phyloP scores from a whole-genome alignment of 2,797 vertebrate genomes.

The Microchirus variegatus region DNA sequence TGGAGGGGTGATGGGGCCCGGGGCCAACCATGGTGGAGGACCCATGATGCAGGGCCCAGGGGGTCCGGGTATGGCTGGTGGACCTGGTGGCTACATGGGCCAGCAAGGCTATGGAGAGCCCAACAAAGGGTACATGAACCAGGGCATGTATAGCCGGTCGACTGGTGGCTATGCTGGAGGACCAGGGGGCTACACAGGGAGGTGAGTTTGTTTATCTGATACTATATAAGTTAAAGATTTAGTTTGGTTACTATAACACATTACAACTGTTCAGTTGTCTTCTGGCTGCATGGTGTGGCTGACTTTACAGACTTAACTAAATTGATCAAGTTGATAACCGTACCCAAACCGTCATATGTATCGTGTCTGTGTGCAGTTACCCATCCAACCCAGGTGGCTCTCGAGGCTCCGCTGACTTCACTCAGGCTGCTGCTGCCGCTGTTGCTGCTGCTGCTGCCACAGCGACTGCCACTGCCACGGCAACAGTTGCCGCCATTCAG shows the following conservation, averaged over 20 bases:
- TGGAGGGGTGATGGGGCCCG: constrained; percentile 89
- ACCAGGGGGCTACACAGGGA: constrained; percentile 67
- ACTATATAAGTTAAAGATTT: neutral
- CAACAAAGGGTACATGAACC: constrained; percentile 87
- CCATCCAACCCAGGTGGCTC: constrained; percentile 80
- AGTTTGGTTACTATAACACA: no score
- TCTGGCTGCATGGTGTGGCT: no score
- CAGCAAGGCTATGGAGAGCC: constrained; percentile 88
- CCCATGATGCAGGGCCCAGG: constrained; percentile 86
- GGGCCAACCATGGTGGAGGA: constrained; percentile 82
- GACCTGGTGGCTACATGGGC: constrained; percentile 83
- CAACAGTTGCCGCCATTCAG: constrained; percentile 94
- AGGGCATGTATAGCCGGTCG: constrained; percentile 84
- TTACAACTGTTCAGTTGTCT: no score
- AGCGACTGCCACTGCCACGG: constrained; percentile 93
- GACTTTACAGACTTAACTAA: no score
- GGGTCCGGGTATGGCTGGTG: constrained; percentile 82
- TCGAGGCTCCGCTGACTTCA: constrained; percentile 90
- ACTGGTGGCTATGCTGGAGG: constrained; percentile 68
- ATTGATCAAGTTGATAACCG: no score
- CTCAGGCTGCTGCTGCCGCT: constrained; percentile 89
- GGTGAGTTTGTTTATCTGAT: constrained; percentile 41
- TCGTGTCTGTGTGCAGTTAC: constrained; percentile 77
- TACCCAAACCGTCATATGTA: neutral
- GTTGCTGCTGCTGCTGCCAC: constrained; percentile 93